A percentile compares a stretch with the other conserved stretches of the same genome.
Evolutionary conservation across 2,888 invertebrate species (phyloP).

Genomic region (Merodon equestris): DNA sequence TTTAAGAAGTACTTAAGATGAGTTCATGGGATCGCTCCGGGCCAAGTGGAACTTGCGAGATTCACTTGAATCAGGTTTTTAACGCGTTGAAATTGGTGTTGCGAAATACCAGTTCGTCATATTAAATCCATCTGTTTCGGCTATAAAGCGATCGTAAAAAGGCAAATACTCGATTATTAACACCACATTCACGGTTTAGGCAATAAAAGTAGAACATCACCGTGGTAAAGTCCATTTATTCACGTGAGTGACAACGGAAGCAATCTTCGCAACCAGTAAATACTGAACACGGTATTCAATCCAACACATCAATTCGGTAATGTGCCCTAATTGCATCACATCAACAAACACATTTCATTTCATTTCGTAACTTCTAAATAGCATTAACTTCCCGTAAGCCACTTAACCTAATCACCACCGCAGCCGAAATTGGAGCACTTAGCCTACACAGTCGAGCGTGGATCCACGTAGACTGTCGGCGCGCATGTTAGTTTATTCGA

Average conservation of each 20-base stretch:
- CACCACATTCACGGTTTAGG: no score
- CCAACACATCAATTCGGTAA: conserved; percentile 5
- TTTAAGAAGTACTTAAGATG: no score
- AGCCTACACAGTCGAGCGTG: conserved; percentile 8
- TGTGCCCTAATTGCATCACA: conserved; percentile 28
- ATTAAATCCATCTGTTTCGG: no score
- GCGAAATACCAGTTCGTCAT: no score
- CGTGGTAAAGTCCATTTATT: no score
- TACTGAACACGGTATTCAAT: background rate
- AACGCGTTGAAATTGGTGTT: no score
- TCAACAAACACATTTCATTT: conserved; percentile 12
- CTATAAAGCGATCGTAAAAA: no score
- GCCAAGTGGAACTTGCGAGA: no score
- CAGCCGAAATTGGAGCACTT: conserved; percentile 8
- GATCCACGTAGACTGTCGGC: background rate
- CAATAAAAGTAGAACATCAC: no score
- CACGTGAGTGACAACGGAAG: conserved; percentile 10
- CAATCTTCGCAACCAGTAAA: conserved; percentile 12
- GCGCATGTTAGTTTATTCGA: background rate
- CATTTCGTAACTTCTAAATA: conserved; percentile 21
- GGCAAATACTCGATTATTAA: no score
- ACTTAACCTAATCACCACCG: conserved; percentile 3
- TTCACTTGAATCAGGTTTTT: no score
- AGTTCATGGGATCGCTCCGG: no score
- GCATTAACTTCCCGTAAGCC: background rate